Evolutionary conservation across 2,888 invertebrate species (phyloP), one percentile per base, ranked within the genome.

Genomic region (Eueremaeus valkanovi): DNA sequence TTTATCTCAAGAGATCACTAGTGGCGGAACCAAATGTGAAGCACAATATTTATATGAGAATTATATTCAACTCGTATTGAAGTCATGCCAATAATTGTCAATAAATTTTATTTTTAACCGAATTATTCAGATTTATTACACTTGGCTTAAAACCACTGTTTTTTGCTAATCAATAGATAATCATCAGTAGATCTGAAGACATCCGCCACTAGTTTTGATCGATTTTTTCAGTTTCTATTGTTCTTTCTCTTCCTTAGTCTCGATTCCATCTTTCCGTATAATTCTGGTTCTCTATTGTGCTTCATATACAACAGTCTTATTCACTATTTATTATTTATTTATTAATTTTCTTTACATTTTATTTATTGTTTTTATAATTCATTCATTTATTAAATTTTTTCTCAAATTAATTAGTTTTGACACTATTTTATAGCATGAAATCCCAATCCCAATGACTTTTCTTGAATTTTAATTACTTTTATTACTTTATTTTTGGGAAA

Each of bases 1-100:
- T 42, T 40, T n/a, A 29, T n/a, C 42, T 42, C 40, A 68, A 24
- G 68, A 40, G 36, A 66, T 36, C 1, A 5, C 1, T 3, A 68
- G 68, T 68, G 68, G 24, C 68, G 68, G 36, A 68, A 68, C 68
- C 68, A 24, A 9, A 55, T 63, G 9, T n/a, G 8, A n/a, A 63
- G 11, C n/a, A 63, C 31, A 33, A 63, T 33, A 27, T 63, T 33
- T 33, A 18, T 63, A n/a, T 33, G 8, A 18, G 29, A n/a, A n/a
- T n/a, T n/a, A n/a, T n/a, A n/a, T n/a, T n/a, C n/a, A n/a, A n/a
- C 13, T 21, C 1, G 13, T 55, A 21, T 55, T 55, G 24, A 55
- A 24, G 8, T 55, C 3, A 21, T 55, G 55, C 27, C 55, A 55
- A 24, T 55, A 55, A 3, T 27, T 55, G 45, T 18, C 18, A 16